Percentiles rank a stretch among this genome's conserved stretches.
Evolutionary conservation across 2,797 vertebrate species (phyloP).

Genomic region (Syncerus caffer): DNA sequence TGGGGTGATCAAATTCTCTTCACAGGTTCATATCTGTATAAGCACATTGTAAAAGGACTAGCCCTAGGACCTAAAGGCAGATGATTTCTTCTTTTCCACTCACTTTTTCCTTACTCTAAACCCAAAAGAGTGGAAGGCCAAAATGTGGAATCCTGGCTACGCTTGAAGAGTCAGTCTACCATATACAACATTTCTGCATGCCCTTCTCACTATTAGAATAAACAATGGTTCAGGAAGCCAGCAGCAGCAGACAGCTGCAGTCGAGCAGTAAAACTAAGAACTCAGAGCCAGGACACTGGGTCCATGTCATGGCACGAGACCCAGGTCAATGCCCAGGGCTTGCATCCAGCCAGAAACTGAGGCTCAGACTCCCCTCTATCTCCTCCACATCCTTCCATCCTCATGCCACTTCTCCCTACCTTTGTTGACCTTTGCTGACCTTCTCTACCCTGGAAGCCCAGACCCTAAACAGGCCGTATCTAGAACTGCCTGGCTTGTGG

Average conservation of each 20-base stretch:
- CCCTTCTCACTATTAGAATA: background rate
- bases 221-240: background rate
- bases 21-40: background rate
- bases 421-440: background rate
- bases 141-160: background rate
- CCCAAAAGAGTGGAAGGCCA: background rate
- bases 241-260: background rate
- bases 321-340: background rate
- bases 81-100: background rate
- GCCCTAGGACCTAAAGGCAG: background rate
- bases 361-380: background rate
- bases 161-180: background rate
- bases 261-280: background rate
- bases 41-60: background rate
- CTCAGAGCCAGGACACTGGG: background rate
- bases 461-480: background rate
- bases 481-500: constrained; percentile 30
- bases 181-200: background rate
- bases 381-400: background rate
- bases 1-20: background rate
- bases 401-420: background rate
- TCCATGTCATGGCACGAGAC: background rate
- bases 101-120: background rate
- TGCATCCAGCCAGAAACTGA: background rate
- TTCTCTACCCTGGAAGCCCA: background rate